Evolutionary conservation across 2,113 vertebrate genomes (phyloP), one percentile per base, ranked within the genome.

Genomic region (Heliornis fulica): DNA sequence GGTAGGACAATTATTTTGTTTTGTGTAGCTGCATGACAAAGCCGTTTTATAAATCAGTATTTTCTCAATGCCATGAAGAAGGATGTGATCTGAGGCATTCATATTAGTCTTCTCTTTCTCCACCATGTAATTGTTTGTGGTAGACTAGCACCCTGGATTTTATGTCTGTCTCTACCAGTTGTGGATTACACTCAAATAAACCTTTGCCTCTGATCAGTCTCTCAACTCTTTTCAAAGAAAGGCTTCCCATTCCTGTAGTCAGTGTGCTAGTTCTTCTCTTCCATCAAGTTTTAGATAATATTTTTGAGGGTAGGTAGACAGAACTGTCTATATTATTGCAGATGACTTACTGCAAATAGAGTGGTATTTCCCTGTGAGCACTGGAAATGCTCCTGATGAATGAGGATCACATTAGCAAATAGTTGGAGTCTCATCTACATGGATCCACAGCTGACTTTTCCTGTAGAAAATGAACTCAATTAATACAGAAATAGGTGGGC

Each of bases 1-100:
- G 99, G 99, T 99, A 98, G 93, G 98, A 92, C 60, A 75, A 75
- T 95, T 75, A 34, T 93, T 96, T 85, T 84, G 78, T 90, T 65
- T 92, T 78, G 23, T 83, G 22, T 88, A 77, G 61, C 75, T 97
- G 89, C 90, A 89, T 95, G 85, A 87, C 76, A 71, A 95, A 95
- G 13, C 56, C 48, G 0, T 87, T 29, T 79, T 51, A 68, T 89
- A 48, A 94, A 78, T 60, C 3, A 31, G 6, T 87, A 23, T 61
- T 90, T 92, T 90, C 75, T 94, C 68, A 40, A 3, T 59, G 50
- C 63, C 63, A 32, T 61, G 83, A 90, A 70, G 69, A 57, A 61
- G 64, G 28, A 28, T 60, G 50, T 65, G 29, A 59, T 45, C 59
- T 50, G 87, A 69, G 36, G 28, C 63, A 45, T 36, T 79, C 48